Evolutionary conservation across 2,888 invertebrate species (phyloP), one percentile per base, ranked within the genome.

Genomic region (Sisyra nigra): DNA sequence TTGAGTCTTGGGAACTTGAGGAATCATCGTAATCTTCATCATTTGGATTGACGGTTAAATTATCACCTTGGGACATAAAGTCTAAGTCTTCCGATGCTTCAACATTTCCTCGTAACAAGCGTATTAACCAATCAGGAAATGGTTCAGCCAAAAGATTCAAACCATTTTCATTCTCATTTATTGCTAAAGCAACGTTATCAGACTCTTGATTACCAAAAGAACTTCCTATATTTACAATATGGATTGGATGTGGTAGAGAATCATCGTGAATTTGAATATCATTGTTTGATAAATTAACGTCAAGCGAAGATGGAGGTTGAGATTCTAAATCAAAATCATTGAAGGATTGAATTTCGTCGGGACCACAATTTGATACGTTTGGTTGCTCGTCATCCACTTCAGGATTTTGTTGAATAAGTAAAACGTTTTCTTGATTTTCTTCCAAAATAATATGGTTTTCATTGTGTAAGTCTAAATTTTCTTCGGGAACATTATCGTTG

Each of bases 381-480:
- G 47, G 37, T 37, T 49, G 48, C 34, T 48, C 48, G 15, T 49
- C 49, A 29, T 46, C 10, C 3, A 47, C 35, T 41, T 51, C 50
- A 3, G 45, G 44, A 7, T 45, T 47, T 39, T 48, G 48, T 29
- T 46, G 47, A 15, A 47, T 39, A 11, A 46, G 48, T 14, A 38
- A 35, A 7, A 46, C 40, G 10, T 29, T 15, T 36, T 43, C 39
- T 31, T 43, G 19, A 17, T 45, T 38, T 29, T 47, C 45, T 14
- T 45, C 44, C 7, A 40, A 11, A 3, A 41, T 32, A 8, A 43
- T 44, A 36, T 46, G 46, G 15, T 46, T 46, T 30, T 46, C 44
- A 29, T 46, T 46, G 17, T 46, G 44, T 40, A 41, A 42, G 32
- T 46, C 46, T 24, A 46, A 40, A 32, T 44, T 40, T 36, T 44